Percentiles rank a stretch among this genome's conserved stretches.
phyloP scores from a whole-genome alignment of 2,797 vertebrate species.

The Micrastur ruficollis region DNA sequence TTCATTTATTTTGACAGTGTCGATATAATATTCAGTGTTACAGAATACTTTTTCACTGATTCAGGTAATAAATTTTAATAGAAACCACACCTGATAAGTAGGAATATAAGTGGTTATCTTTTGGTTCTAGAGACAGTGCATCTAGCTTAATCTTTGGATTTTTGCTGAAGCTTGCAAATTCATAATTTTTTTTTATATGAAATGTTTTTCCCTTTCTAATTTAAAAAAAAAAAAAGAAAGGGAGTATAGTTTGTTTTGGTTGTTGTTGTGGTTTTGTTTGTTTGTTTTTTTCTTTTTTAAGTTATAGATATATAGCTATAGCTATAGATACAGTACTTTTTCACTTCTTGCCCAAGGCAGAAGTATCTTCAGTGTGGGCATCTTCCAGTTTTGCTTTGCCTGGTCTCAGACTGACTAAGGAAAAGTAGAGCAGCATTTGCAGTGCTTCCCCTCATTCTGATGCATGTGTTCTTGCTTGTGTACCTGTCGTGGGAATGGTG shows the following conservation, averaged over 20 bases:
- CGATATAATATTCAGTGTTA: background rate
- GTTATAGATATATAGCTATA: background rate
- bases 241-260: rapidly evolving
- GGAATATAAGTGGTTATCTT: background rate
- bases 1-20: background rate
- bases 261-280: background rate
- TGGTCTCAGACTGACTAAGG: background rate
- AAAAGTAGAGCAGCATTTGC: background rate
- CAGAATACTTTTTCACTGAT: background rate
- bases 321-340: background rate
- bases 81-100: background rate
- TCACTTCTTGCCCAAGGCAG: background rate
- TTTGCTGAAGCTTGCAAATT: background rate
- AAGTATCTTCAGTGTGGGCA: background rate
- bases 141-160: background rate
- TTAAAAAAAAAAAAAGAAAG: background rate
- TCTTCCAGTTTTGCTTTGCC: background rate
- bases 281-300: background rate
- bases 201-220: background rate
- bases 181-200: rapidly evolving
- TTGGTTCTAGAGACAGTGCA: background rate
- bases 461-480: background rate
- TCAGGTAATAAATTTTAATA: background rate
- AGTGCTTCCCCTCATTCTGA: background rate
- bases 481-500: background rate